Evolutionary conservation across 2,888 invertebrate genomes (phyloP).

Genomic region (Melipona beecheii): DNA sequence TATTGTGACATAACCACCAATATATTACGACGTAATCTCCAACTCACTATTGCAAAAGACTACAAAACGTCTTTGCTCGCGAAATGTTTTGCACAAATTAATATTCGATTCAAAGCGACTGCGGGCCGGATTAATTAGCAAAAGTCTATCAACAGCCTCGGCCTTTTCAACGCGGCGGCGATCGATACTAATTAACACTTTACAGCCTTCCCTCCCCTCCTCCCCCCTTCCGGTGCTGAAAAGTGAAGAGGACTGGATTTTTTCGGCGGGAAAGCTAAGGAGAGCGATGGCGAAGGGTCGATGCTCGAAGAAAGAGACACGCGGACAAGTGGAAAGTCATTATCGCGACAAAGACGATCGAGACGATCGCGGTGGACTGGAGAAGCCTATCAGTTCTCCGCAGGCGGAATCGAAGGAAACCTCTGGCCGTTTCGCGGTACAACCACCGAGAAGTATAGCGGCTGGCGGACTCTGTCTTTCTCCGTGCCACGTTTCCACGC

Average conservation of each 20-base stretch:
- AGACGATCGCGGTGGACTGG: conserved; percentile 62
- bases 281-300: not conserved
- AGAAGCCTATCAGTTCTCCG: conserved; percentile 62
- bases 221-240: not conserved
- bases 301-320: not conserved
- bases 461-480: conserved; percentile 2
- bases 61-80: no score
- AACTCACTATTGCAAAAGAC: no score
- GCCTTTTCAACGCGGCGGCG: not conserved
- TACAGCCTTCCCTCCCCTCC: no score
- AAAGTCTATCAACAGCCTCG: not conserved
- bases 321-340: conserved; percentile 64
- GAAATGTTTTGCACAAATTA: no score
- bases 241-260: not conserved
- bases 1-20: no score
- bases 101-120: not conserved
- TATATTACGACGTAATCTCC: no score
- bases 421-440: conserved; percentile 48
- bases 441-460: conserved; percentile 7
- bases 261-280: not conserved
- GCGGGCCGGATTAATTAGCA: not conserved
- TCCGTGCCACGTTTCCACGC: not conserved
- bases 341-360: conserved; percentile 70
- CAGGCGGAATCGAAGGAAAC: conserved; percentile 50
- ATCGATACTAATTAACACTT: conserved; percentile 20